A percentile compares a stretch with the other conserved stretches of the same genome.
These are phyloP conservation scores for Malaclemys terrapin DNA, from an alignment of 2,113 vertebrate species.

Conservation along the genomic window DNA sequence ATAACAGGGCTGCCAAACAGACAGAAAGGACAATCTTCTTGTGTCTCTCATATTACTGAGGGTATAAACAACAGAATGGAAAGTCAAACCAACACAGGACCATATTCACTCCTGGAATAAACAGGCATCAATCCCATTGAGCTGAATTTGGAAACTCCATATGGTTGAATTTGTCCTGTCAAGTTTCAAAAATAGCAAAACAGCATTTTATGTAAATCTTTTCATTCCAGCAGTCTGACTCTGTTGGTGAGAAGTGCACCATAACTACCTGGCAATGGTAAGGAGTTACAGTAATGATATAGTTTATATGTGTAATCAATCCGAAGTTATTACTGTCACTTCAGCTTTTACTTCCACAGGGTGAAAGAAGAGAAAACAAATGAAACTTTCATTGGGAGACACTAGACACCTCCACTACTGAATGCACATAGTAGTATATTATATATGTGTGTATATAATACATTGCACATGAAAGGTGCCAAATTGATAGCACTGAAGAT, in stretches of 20 bases:
- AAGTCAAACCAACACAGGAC: conserved; percentile 4
- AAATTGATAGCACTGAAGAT: not conserved
- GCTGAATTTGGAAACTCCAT: conserved; percentile 3
- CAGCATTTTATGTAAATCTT: not conserved
- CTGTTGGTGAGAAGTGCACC: not conserved
- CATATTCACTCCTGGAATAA: conserved; percentile 25
- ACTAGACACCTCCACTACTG: not conserved
- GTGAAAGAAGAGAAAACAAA: not conserved
- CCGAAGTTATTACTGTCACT: not conserved
- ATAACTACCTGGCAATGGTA: not conserved
- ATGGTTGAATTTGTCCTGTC: not conserved
- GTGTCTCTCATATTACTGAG: not conserved
- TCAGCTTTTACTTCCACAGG: not conserved
- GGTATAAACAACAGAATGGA: conserved; percentile 6
- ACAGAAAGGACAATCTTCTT: not conserved
- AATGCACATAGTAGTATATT: not conserved
- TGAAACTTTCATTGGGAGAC: not conserved
- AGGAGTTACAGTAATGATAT: not conserved
- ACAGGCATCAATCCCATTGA: not conserved
- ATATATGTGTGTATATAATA: not conserved
- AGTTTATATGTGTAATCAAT: not conserved
- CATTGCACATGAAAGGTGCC: not conserved
- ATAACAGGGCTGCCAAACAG: not conserved
- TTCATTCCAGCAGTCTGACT: not conserved
- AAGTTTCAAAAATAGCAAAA: not conserved